Conservation (phyloP, 2,113 vertebrate genomes). For the Gallinago jamesoni region DNA sequence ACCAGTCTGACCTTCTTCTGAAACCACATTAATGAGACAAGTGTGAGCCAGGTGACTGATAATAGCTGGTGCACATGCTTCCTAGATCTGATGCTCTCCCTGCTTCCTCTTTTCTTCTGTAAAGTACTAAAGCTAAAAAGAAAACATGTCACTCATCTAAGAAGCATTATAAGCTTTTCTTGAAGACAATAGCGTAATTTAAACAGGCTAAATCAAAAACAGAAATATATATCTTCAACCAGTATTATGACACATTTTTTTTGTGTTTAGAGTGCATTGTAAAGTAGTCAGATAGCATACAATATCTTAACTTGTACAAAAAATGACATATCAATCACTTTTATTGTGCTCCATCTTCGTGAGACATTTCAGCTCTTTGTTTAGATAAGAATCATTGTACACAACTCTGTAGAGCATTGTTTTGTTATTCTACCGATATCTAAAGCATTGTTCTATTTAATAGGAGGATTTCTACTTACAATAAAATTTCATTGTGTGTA, state of each 20-base stretch:
- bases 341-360: neutral
- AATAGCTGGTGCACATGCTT: neutral
- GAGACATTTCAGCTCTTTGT: conserved; percentile 19
- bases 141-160: conserved; percentile 34
- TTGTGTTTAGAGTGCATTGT: neutral
- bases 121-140: conserved; percentile 16
- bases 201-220: conserved; percentile 9
- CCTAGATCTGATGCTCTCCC: neutral
- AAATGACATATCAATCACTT: conserved; percentile 16
- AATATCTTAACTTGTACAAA: neutral
- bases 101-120: conserved; percentile 15
- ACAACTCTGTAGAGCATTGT: neutral
- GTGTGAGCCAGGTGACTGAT: conserved; percentile 16
- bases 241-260: neutral
- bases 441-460: neutral
- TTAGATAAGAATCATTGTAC: conserved; percentile 8
- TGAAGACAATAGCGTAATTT: conserved; percentile 15
- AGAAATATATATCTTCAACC: neutral
- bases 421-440: neutral
- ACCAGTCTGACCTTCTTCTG: conserved; percentile 43
- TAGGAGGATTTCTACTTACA: neutral
- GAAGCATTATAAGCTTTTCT: conserved; percentile 5
- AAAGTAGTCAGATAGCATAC: neutral
- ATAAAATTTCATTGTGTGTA: neutral
- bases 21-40: conserved; percentile 29